Evolutionary conservation across 1,140 invertebrate species (phyloP), one percentile per base, ranked within the genome.

Genomic region (Cardiocondyla obscurior): DNA sequence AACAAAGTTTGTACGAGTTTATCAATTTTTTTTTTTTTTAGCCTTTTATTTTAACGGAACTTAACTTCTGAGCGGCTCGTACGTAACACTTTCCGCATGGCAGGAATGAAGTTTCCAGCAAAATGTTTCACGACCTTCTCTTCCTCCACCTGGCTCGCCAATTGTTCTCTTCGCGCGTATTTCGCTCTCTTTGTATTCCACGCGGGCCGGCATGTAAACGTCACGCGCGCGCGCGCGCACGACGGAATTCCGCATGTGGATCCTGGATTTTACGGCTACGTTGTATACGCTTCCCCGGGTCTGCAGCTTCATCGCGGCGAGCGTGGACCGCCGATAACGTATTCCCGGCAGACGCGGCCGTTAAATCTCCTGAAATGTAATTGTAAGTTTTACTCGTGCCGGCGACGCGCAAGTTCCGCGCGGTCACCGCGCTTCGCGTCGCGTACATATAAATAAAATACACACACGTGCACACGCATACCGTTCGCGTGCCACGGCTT

Each of bases 401-500:
- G 46, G 55, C n/a, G n/a, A n/a, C n/a, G n/a, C 62, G 74, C 44
- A 22, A 77, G 62, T 46, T 53, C 46, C 69, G 33, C 33, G 60
- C 74, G 46, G 30, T 76, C 58, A 76, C 73, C 30, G 22, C 19
- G n/a, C n/a, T n/a, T 74, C 36, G 36, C 44, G 30, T 19, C 44
- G 8, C 44, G 22, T 33, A 30, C 46, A 16, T 39, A 39, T 28
- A 28, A 19, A 79, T 67, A 58, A 19, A n/a, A n/a, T n/a, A 58
- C 73, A n/a, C 14, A 22, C 39, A 57, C 55, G 25, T 14, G 44
- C 14, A n/a, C n/a, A n/a, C n/a, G n/a, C n/a, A n/a, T n/a, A n/a
- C 44, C 72, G 55, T 46, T 79, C 74, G 74, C 74, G 74, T 79
- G 74, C 74, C 74, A 33, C 46, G 74, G 62, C 46, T 79, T 67